Evolutionary conservation across 1,140 invertebrate species (phyloP).

Genomic region (Drosophila tristis): DNA sequence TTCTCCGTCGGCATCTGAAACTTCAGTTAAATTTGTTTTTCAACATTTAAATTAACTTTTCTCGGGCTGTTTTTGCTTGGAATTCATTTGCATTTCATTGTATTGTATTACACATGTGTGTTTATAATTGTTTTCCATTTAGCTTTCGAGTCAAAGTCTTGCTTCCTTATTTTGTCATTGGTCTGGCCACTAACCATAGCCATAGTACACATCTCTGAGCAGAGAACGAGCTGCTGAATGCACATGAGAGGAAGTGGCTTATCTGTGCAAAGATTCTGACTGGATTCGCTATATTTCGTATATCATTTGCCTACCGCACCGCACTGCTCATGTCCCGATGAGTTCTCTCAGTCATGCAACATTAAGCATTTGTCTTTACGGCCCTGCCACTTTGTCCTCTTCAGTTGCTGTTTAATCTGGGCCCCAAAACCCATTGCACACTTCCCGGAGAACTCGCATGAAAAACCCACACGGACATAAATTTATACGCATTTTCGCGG

Average conservation of each 20-base stretch:
- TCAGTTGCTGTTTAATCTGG: slow-evolving; percentile 43
- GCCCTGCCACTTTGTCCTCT: not conserved
- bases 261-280: slow-evolving; percentile 2
- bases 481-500: slow-evolving; percentile 63
- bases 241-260: not conserved
- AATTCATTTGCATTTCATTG: slow-evolving; percentile 32
- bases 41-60: slow-evolving; percentile 45
- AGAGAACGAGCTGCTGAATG: not conserved
- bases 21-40: slow-evolving; percentile 49
- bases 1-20: slow-evolving; percentile 7
- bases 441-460: slow-evolving; percentile 28
- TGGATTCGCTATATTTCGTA: slow-evolving; percentile 21
- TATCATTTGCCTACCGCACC: slow-evolving; percentile 15
- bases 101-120: not conserved
- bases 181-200: slow-evolving; percentile 42
- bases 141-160: slow-evolving; percentile 24
- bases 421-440: slow-evolving; percentile 26
- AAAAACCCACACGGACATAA: slow-evolving; percentile 57
- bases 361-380: slow-evolving; percentile 64
- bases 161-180: slow-evolving; percentile 60
- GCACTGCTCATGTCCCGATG: slow-evolving; percentile 23
- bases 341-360: slow-evolving; percentile 41
- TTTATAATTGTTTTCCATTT: slow-evolving; percentile 26
- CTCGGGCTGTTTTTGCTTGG: too few relatives aligned
- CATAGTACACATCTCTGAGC: not conserved